Evolutionary conservation across 2,113 vertebrate species (phyloP).

Genomic region (Phycodurus eques): DNA sequence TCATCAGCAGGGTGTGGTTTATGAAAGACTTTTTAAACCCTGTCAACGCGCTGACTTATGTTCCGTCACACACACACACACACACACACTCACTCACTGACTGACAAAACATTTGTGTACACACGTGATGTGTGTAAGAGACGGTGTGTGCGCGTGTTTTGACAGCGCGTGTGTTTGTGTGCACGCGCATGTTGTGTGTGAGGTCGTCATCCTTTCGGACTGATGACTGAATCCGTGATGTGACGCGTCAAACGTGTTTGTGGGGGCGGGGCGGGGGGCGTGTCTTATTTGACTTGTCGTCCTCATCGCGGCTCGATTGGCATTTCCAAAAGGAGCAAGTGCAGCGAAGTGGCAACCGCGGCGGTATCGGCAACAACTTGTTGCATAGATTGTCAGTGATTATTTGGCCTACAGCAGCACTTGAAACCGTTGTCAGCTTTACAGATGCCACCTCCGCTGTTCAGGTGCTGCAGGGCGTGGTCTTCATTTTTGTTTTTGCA

Average conservation of each 20-base stretch:
- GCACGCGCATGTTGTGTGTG: neutral
- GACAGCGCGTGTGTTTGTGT: neutral
- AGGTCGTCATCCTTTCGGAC: too few relatives aligned
- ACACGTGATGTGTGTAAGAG: neutral
- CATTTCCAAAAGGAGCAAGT: neutral
- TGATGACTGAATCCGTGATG: neutral
- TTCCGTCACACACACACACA: conserved; percentile 27
- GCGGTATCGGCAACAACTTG: neutral
- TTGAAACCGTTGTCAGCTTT: too few relatives aligned
- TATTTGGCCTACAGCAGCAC: neutral
- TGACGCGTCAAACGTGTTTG: neutral
- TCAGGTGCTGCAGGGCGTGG: neutral
- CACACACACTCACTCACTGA: conserved; percentile 4
- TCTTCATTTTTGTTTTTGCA: too few relatives aligned
- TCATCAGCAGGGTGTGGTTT: conserved; percentile 40
- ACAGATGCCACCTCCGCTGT: neutral
- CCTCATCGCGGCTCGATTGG: neutral
- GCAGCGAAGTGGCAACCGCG: neutral
- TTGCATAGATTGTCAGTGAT: too few relatives aligned
- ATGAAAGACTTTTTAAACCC: neutral
- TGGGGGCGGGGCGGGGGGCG: neutral
- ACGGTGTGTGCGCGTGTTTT: neutral
- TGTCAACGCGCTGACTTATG: conserved; percentile 10
- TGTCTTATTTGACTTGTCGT: neutral
- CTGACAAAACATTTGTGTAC: conserved; percentile 23